phyloP scores from a whole-genome alignment of 2,888 invertebrate genomes.

The Callinectes sapidus region DNA sequence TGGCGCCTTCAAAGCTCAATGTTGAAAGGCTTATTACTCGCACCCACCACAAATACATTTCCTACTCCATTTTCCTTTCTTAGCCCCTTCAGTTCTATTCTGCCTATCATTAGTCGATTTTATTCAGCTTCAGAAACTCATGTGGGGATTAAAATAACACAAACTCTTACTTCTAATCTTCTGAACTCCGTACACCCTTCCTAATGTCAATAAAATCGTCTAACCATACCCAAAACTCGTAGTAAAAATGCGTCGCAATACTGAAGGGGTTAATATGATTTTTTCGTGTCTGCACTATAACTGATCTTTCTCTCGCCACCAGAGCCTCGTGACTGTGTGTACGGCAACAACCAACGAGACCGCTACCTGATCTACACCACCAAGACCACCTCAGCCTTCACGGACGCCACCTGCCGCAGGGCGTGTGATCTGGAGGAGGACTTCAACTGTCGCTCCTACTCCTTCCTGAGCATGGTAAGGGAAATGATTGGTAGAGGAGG shows the following conservation, averaged over 20 bases:
- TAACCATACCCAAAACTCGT: too few relatives aligned
- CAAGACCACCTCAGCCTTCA: conserved; percentile 76
- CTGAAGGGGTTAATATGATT: too few relatives aligned
- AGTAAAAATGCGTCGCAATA: too few relatives aligned
- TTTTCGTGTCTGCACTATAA: not conserved
- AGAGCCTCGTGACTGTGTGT: conserved; percentile 75
- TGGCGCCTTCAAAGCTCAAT: not conserved
- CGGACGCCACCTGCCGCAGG: conserved; percentile 76
- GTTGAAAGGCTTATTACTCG: too few relatives aligned
- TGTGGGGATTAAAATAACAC: too few relatives aligned
- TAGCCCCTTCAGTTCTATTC: too few relatives aligned
- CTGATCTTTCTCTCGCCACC: conserved; percentile 7
- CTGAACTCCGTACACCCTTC: too few relatives aligned
- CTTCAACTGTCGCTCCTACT: conserved; percentile 77
- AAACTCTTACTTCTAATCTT: too few relatives aligned
- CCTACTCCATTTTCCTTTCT: too few relatives aligned
- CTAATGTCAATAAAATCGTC: too few relatives aligned
- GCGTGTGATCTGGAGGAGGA: conserved; percentile 77
- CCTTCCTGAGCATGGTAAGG: conserved; percentile 75
- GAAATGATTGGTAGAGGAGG: not conserved
- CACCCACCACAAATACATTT: not conserved
- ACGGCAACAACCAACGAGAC: conserved; percentile 75
- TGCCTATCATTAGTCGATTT: too few relatives aligned
- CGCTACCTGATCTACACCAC: conserved; percentile 76
- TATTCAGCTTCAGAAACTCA: too few relatives aligned